Percentiles rank a stretch among this genome's conserved stretches.
Conservation (phyloP, 2,113 vertebrate genomes). For the Psettodes erumei region DNA sequence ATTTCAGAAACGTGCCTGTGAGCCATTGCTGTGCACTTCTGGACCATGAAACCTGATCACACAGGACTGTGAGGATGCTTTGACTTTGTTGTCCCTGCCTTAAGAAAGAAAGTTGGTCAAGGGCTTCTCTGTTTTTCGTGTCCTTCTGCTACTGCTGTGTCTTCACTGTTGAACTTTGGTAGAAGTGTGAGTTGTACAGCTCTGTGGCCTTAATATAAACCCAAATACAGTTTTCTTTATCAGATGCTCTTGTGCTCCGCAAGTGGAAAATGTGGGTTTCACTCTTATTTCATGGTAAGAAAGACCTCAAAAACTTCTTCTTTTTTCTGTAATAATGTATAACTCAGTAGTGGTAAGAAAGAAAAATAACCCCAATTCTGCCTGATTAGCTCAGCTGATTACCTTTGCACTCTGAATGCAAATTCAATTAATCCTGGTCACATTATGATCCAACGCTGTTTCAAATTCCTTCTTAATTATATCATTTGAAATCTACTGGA, state of each 20-base stretch:
- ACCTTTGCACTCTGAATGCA: not conserved
- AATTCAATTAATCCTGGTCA: not conserved
- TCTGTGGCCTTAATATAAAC: slow-evolving; percentile 7
- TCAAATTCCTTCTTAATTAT: slow-evolving; percentile 15
- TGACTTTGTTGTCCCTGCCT: slow-evolving; percentile 25
- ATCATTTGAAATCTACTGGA: not conserved
- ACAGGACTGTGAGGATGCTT: slow-evolving; percentile 29
- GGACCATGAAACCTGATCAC: slow-evolving; percentile 24
- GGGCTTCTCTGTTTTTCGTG: not conserved
- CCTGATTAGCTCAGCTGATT: not conserved
- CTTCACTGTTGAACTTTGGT: slow-evolving; percentile 17
- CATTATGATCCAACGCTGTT: not conserved
- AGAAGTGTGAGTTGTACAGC: not conserved
- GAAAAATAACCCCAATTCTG: not conserved
- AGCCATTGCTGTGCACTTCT: slow-evolving; percentile 24
- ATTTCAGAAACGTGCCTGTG: slow-evolving; percentile 39
- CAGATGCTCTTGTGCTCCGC: not conserved
- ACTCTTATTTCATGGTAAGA: not conserved
- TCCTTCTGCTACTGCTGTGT: slow-evolving; percentile 20
- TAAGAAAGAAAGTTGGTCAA: not conserved
- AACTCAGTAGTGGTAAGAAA: not conserved
- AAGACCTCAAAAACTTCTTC: not conserved
- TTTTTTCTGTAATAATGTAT: too few species aligned
- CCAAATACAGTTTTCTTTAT: slow-evolving; percentile 1
- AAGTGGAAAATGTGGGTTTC: not conserved